Conservation (phyloP, 2,888 invertebrate species). For the Sabatieria punctata region DNA sequence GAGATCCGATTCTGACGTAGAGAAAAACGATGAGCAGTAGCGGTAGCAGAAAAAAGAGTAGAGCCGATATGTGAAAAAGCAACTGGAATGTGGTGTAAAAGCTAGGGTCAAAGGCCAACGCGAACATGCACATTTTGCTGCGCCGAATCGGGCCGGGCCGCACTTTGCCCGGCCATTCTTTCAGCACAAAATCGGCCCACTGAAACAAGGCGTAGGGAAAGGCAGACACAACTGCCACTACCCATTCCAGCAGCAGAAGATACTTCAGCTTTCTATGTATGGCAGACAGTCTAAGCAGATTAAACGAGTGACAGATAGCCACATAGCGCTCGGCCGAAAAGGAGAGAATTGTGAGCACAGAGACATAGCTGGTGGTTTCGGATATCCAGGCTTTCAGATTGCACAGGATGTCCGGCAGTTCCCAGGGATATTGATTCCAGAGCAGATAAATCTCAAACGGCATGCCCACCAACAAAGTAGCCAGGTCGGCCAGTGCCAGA, state of each 20-base stretch:
- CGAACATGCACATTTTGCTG: conserved; percentile 18
- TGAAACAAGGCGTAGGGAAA: conserved; percentile 17
- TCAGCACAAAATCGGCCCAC: conserved; percentile 17
- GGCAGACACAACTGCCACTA: conserved; percentile 17
- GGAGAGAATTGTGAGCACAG: conserved; percentile 17
- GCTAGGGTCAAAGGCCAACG: conserved; percentile 14
- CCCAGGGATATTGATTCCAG: conserved; percentile 21
- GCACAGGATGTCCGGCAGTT: conserved; percentile 19
- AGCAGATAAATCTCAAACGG: conserved; percentile 18
- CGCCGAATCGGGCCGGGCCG: conserved; percentile 13
- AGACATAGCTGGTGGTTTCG: conserved; percentile 19
- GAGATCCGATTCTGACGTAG: conserved; percentile 15
- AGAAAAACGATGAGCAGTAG: conserved; percentile 16
- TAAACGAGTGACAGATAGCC: conserved; percentile 18
- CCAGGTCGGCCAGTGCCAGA: conserved; percentile 18
- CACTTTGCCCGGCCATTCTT: conserved; percentile 15
- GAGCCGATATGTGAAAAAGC: conserved; percentile 18
- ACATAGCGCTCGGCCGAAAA: conserved; percentile 20
- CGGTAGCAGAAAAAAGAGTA: conserved; percentile 18
- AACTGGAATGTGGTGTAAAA: conserved; percentile 11
- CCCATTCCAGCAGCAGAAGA: conserved; percentile 14
- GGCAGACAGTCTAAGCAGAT: conserved; percentile 13
- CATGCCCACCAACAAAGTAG: conserved; percentile 17
- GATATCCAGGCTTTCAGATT: conserved; percentile 17
- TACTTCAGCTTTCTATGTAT: conserved; percentile 9